Base-by-base conservation (phyloP, 2,113 vertebrate genomes). In the Phrynocephalus versicolor region DNA sequence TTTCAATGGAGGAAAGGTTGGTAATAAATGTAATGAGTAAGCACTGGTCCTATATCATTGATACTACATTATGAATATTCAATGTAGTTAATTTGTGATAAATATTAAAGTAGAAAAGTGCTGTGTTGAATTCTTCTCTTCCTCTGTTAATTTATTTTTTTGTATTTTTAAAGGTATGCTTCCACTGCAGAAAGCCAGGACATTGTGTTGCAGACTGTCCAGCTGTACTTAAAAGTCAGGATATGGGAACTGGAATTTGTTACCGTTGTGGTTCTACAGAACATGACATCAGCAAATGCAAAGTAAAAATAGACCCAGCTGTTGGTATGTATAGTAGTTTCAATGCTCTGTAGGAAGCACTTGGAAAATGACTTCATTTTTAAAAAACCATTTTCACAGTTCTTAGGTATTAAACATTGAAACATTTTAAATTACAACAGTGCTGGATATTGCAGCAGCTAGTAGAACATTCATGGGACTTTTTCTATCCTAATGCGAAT, bases 191-290 rank as follows among this genome's bases (percentile, higher is more conserved):
- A 90, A 97, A 98, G 12, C 97, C 98, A 1, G 98, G 99, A 35
- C 99, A 99, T 0, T 98, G 98, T 0, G 74, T 99, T 92, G 97
- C 98, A 12, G 98, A 99, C 88, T 99, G 99, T 87, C 97, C 98
- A 0, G 97, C 97, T 5, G 97, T 97, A 1, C 96, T 98, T 77
- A 85, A 96, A 58, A 98, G 97, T 84, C 96, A 97, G 18, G 99
- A 99, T 87, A 97, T 96, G 97, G 98, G 98, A 7, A 96, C 96
- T 1, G 99, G 97, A 9, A 98, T 99, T 92, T 99, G 99, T 81
- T 99, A 97, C 86, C 97, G 98, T 8, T 99, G 99, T 6, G 99
- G 99, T 12, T 99, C 99, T 86, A 98, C 98, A 0, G 99, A 99
- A 70, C 99, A 99, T 0, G 98, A 99, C 80, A 95, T 99, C 88